Evolutionary conservation across 2,888 invertebrate species (phyloP), one percentile per base, ranked within the genome.

Genomic region (Agonopterix subpropinquella): DNA sequence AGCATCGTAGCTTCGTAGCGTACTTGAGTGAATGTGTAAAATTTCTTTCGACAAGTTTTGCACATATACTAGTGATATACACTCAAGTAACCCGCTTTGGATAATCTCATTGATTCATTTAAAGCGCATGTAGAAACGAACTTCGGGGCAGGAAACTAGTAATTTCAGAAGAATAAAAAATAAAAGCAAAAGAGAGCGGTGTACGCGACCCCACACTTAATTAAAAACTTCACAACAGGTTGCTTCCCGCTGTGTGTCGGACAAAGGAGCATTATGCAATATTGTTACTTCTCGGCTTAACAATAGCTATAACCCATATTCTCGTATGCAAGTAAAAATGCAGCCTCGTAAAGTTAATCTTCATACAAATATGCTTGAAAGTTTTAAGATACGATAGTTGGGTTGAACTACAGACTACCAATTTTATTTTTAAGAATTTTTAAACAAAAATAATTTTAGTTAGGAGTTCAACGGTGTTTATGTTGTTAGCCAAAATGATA

Each of bases 171-270:
- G 48, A 51, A 51, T 49, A 55, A 55, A 62, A 64, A n/a, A n/a
- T n/a, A n/a, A n/a, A 56, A 57, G 56, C 64, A 65, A 64, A 70
- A 69, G 35, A 64, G 68, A 15, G 53, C 59, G 55, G 56, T 57
- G 58, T 67, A 61, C 67, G 58, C 64, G 61, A 66, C 65, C 66
- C 69, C 61, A 67, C 70, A 80, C 81, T 82, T 82, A 83, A 83
- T 82, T 82, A 80, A 82, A 82, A 81, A 80, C 73, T 79, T 77
- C 76, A 77, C 84, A 83, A 82, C 83, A 83, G 83, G 82, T 83
- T 77, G 81, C 72, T 65, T 64, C 61, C 64, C 64, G 61, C 63
- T 56, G 62, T 59, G 63, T 58, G 59, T 52, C 56, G 57, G 60
- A 61, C 62, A 64, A 69, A 65, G 58, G 62, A 64, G 58, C 55